Conservation (phyloP, 30 jellyfish, hydroid and myxozoan genomes). For the Phacellophora camtschatica region DNA sequence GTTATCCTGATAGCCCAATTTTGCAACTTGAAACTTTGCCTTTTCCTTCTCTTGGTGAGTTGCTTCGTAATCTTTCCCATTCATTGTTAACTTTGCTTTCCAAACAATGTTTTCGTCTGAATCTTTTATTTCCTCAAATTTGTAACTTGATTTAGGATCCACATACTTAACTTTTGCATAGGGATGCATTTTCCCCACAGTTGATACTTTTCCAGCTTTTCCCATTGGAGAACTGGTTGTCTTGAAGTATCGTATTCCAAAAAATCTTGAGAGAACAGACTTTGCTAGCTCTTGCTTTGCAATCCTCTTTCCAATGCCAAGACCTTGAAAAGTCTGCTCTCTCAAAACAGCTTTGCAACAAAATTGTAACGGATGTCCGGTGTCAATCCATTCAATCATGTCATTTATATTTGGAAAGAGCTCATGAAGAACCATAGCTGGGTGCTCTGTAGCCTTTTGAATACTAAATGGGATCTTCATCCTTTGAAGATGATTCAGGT, state of each 20-base stretch:
- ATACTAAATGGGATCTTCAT: conserved; percentile 28
- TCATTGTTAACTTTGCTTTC: conserved; percentile 56
- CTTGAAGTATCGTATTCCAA: conserved; percentile 60
- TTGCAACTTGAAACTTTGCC: conserved; percentile 76
- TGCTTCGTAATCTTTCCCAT: conserved; percentile 68
- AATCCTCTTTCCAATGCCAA: conserved; percentile 76
- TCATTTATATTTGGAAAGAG: conserved; percentile 64
- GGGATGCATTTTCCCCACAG: conserved; percentile 50
- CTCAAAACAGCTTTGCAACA: conserved; percentile 48
- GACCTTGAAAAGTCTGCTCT: conserved; percentile 70
- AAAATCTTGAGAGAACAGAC: conserved; percentile 59
- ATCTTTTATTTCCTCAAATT: neutral
- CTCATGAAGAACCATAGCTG: conserved; percentile 82
- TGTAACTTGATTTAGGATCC: conserved; percentile 25
- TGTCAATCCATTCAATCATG: conserved; percentile 62
- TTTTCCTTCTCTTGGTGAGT: conserved; percentile 18
- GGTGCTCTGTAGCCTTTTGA: conserved; percentile 71
- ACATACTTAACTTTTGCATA: conserved; percentile 39
- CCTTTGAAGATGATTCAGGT: neutral
- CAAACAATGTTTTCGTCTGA: conserved; percentile 37
- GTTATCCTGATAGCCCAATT: conserved; percentile 60
- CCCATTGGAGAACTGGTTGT: conserved; percentile 21
- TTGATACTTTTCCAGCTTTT: neutral
- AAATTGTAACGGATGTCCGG: conserved; percentile 56
- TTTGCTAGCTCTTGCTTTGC: conserved; percentile 81